Percentiles rank a stretch among this genome's conserved stretches.
Conservation (phyloP, 2,888 invertebrate species). For the Dynastes hyllus region DNA sequence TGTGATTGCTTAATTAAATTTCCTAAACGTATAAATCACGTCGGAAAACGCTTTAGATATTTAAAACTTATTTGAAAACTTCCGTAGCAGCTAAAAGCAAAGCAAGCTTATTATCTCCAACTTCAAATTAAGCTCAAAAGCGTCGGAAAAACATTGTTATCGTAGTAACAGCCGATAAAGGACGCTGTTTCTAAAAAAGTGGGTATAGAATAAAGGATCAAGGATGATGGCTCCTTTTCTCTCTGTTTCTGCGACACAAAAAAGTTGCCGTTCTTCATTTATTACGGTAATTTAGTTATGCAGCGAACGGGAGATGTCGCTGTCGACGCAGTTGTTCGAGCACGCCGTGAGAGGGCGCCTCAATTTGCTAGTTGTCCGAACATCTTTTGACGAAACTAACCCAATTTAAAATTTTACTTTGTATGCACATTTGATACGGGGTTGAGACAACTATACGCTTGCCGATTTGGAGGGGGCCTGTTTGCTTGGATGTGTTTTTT, state of each 20-base stretch:
- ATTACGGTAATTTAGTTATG: conserved; percentile 62
- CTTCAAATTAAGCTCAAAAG: conserved; percentile 1
- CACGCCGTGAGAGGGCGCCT: conserved; percentile 52
- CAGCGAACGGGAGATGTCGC: conserved; percentile 46
- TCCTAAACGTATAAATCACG: background rate
- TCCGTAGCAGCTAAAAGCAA: background rate
- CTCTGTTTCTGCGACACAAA: conserved; percentile 33
- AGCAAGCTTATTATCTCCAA: background rate
- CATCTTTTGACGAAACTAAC: conserved; percentile 64
- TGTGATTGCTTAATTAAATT: too few relatives aligned
- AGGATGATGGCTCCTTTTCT: background rate
- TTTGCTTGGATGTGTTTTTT: too few relatives aligned
- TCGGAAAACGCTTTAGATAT: conserved; percentile 4
- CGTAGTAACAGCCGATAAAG: background rate
- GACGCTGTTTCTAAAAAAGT: background rate
- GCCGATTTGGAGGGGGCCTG: too few relatives aligned
- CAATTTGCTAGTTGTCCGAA: conserved; percentile 60
- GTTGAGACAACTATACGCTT: background rate
- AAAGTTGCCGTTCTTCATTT: conserved; percentile 55
- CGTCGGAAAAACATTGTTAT: background rate
- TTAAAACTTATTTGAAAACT: conserved; percentile 23
- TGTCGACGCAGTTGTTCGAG: conserved; percentile 1
- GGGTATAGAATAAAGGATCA: conserved; percentile 27
- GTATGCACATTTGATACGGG: conserved; percentile 52
- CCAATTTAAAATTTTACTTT: conserved; percentile 63